phyloP scores from a whole-genome alignment of 92 coral and sea anemone genomes.

The Umimayanthus chanpuru region DNA sequence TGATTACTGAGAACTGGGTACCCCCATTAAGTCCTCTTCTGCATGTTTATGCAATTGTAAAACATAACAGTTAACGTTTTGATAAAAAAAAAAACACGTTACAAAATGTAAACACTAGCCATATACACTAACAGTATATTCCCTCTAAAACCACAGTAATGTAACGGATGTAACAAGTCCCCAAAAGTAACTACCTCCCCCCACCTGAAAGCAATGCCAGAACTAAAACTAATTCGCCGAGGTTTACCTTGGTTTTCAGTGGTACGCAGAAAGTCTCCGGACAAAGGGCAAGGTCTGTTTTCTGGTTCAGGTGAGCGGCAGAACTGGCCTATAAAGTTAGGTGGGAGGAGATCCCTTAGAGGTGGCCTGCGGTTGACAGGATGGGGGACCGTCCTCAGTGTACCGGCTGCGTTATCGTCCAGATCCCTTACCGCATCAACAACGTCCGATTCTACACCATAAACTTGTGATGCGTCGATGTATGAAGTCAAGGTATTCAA shows the following conservation, averaged over 20 bases:
- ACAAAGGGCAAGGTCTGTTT: constrained; percentile 39
- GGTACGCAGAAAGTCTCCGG: constrained; percentile 46
- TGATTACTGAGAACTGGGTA: no score
- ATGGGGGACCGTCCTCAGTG: constrained; percentile 21
- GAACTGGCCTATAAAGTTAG: constrained; percentile 23
- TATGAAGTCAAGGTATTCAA: constrained; percentile 49
- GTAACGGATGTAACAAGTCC: no score
- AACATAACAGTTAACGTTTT: no score
- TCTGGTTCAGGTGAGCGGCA: constrained; percentile 34
- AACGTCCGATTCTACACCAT: constrained; percentile 40
- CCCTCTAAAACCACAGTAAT: no score
- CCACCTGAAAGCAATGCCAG: background rate
- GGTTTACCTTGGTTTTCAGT: constrained; percentile 55
- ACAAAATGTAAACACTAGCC: no score
- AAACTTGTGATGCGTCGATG: constrained; percentile 70
- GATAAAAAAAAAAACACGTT: no score
- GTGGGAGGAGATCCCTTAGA: constrained; percentile 31
- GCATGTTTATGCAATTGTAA: no score
- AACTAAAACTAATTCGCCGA: background rate
- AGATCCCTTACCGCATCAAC: constrained; percentile 38
- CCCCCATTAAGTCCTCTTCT: no score
- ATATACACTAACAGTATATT: no score
- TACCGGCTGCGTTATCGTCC: constrained; percentile 13
- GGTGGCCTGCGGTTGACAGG: constrained; percentile 32
- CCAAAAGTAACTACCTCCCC: no score